Conservation (phyloP, 1,140 invertebrate genomes). For the Drosophila pectinifera region DNA sequence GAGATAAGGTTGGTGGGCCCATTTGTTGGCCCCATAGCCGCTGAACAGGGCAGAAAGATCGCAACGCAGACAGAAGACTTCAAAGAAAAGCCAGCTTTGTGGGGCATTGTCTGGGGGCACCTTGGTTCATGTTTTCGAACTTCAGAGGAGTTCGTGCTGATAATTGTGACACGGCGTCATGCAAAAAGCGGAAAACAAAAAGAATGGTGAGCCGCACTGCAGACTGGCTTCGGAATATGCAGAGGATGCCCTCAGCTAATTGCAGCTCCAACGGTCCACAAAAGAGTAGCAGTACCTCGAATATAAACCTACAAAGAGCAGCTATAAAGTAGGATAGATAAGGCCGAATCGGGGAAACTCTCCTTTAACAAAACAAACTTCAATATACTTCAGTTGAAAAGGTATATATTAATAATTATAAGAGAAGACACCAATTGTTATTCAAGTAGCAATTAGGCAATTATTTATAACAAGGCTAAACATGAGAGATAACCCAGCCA, state of each 20-base stretch:
- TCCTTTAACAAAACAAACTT: background rate
- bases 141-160: conserved; percentile 70
- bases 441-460: background rate
- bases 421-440: background rate
- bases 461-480: background rate
- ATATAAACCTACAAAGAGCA: conserved; percentile 15
- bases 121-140: conserved; percentile 63
- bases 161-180: conserved; percentile 66
- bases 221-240: conserved; percentile 21
- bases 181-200: conserved; percentile 41
- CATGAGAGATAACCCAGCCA: conserved; percentile 23
- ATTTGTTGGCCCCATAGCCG: conserved; percentile 22
- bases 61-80: conserved; percentile 37
- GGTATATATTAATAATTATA: background rate
- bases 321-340: conserved; percentile 18
- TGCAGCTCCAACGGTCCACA: conserved; percentile 28
- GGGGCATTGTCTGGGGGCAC: conserved; percentile 64
- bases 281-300: conserved; percentile 1
- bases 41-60: conserved; percentile 29
- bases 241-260: conserved; percentile 45
- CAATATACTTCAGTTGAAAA: too few species aligned
- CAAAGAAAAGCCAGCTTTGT: conserved; percentile 28
- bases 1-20: conserved; percentile 57
- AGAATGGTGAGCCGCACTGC: conserved; percentile 24
- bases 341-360: background rate